Evolutionary conservation across 2,113 vertebrate species (phyloP).

Genomic region (Albula goreensis): DNA sequence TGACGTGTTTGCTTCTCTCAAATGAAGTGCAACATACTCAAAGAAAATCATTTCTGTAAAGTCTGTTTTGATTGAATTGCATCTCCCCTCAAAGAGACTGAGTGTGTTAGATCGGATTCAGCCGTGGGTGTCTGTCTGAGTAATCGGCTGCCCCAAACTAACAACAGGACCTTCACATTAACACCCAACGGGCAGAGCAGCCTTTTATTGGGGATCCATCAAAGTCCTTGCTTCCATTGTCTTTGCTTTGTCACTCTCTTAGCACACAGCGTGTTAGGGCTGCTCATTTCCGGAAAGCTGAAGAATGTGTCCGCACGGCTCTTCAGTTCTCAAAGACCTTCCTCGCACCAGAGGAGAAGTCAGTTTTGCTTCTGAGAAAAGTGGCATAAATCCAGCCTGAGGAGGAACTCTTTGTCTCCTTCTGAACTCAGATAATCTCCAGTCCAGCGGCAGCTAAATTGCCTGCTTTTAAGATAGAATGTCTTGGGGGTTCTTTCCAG

Average conservation of each 20-base stretch:
- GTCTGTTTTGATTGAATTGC: no score
- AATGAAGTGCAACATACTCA: no score
- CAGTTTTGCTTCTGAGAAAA: conserved; percentile 12
- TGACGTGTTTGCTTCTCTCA: no score
- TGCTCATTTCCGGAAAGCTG: neutral
- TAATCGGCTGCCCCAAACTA: no score
- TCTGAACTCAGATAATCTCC: conserved; percentile 31
- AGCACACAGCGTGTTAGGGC: neutral
- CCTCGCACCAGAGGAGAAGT: neutral
- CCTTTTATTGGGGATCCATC: no score
- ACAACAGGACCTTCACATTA: no score
- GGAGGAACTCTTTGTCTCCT: conserved; percentile 24
- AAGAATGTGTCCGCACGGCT: neutral
- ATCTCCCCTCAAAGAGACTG: no score
- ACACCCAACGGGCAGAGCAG: no score
- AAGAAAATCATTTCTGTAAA: no score
- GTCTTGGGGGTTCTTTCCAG: conserved; percentile 28
- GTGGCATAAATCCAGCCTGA: conserved; percentile 21
- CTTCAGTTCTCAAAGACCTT: neutral
- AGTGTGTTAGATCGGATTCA: no score
- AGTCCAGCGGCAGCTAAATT: conserved; percentile 28
- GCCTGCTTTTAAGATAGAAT: conserved; percentile 32
- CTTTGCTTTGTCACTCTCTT: neutral
- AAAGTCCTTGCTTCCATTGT: neutral
- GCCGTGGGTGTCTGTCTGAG: no score